phyloP scores from a whole-genome alignment of 2,888 invertebrate genomes.

The Alloscopus bannaensis region DNA sequence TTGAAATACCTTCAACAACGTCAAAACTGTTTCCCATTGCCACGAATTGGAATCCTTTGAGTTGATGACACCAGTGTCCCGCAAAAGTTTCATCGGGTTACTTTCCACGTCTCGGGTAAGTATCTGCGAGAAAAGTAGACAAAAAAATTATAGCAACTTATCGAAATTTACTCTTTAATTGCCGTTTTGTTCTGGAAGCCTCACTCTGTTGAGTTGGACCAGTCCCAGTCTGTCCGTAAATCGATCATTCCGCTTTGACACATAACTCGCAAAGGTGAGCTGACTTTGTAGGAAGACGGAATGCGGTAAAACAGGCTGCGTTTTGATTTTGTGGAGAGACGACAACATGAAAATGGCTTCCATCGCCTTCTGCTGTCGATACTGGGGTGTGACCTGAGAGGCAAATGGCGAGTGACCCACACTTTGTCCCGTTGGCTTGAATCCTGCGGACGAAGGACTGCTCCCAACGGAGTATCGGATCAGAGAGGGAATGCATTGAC shows the following conservation, averaged over 20 bases:
- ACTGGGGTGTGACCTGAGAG: conserved; percentile 66
- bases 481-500: conserved; percentile 89
- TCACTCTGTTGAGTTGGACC: conserved; percentile 69
- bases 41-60: conserved; percentile 89
- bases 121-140: conserved; percentile 70
- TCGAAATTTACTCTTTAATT: not conserved
- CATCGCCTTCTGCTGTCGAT: conserved; percentile 70
- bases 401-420: conserved; percentile 56
- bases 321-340: conserved; percentile 69
- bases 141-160: conserved; percentile 4
- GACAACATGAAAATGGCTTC: conserved; percentile 71
- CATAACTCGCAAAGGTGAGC: conserved; percentile 66
- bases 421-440: not conserved
- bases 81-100: conserved; percentile 78
- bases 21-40: conserved; percentile 95
- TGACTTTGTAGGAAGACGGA: conserved; percentile 71
- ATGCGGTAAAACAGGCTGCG: conserved; percentile 62
- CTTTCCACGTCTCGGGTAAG: conserved; percentile 80
- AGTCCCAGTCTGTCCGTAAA: conserved; percentile 71
- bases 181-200: not conserved
- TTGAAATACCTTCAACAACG: conserved; percentile 83
- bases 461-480: conserved; percentile 82
- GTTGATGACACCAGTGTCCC: conserved; percentile 87
- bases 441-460: conserved; percentile 39
- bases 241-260: conserved; percentile 54